These are phyloP conservation scores for Taeniopygia guttata DNA, from an alignment of 2,797 vertebrate genomes.

Conservation along the genomic window DNA sequence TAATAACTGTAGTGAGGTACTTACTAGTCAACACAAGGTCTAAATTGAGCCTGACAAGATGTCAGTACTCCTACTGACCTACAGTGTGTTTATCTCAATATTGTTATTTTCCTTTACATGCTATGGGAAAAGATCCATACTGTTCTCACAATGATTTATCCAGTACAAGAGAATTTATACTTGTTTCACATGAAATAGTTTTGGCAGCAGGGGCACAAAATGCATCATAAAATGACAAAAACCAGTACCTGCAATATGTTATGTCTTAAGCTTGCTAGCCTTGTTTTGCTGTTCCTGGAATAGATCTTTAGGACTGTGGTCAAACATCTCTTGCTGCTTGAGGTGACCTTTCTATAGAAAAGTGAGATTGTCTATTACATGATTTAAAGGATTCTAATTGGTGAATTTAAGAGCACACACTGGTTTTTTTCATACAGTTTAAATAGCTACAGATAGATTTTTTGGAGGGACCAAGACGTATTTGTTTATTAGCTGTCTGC, in stretches of 20 bases:
- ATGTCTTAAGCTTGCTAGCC: background rate
- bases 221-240: background rate
- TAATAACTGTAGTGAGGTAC: background rate
- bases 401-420: background rate
- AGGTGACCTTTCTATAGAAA: background rate
- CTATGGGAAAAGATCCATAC: background rate
- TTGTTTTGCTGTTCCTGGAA: background rate
- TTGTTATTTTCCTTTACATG: background rate
- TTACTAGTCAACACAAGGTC: background rate
- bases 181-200: background rate
- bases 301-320: background rate
- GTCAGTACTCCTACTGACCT: background rate
- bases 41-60: background rate
- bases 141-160: background rate
- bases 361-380: background rate
- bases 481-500: background rate
- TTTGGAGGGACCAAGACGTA: rapidly evolving
- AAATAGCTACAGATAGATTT: background rate
- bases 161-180: background rate
- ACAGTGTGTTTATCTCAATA: background rate
- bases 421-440: background rate
- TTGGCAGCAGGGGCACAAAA: background rate
- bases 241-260: background rate
- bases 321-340: background rate
- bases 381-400: background rate